A percentile compares a stretch with the other conserved stretches of the same genome.
These are phyloP conservation scores for Drosophila repleta DNA, from an alignment of 1,140 invertebrate genomes.

Conservation along the genomic window DNA sequence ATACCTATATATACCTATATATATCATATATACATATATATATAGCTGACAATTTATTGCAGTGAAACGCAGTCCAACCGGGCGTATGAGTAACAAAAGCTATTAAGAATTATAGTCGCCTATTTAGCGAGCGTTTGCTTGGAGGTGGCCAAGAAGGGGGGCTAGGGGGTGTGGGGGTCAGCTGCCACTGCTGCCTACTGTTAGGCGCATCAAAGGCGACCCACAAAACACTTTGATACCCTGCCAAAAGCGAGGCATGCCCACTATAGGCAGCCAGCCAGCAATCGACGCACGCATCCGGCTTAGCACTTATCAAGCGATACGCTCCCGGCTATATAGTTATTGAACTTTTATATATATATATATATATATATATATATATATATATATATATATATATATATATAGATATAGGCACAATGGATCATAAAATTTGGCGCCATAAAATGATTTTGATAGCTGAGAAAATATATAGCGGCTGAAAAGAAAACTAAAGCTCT, in stretches of 20 bases:
- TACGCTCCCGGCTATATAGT: no score
- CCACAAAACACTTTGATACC: conserved; percentile 43
- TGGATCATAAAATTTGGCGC: neutral
- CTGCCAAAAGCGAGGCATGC: neutral
- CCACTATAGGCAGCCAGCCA: neutral
- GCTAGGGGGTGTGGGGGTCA: neutral
- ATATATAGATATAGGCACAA: no score
- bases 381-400: no score
- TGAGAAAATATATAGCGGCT: no score
- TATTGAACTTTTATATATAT: no score
- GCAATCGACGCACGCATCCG: neutral
- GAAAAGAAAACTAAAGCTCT: no score
- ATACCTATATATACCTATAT: neutral
- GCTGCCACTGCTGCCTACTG: conserved; percentile 34
- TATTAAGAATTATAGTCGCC: conserved; percentile 64
- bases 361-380: no score
- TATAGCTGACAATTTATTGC: conserved; percentile 51
- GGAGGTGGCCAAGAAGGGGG: neutral
- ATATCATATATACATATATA: conserved; percentile 10
- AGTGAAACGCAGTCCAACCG: conserved; percentile 26
- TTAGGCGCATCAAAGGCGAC: conserved; percentile 58
- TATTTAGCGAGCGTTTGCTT: conserved; percentile 40
- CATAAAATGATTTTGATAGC: neutral
- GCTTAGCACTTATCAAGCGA: no score
- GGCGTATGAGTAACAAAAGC: conserved; percentile 69